Conservation (phyloP, 2,888 invertebrate species). For the Gerris lacustris region DNA sequence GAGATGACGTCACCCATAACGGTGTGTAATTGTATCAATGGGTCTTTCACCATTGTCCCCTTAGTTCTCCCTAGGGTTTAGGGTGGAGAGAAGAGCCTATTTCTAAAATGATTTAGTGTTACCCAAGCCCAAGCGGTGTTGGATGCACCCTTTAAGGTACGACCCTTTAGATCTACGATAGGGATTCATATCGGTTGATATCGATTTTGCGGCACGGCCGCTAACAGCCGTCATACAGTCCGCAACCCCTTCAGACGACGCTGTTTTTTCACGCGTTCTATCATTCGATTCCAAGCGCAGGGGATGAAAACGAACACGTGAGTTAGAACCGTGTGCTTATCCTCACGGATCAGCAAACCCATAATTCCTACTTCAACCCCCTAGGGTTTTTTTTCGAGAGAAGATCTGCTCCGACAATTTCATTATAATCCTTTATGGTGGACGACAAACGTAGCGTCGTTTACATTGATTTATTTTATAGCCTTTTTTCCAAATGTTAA, state of each 20-base stretch:
- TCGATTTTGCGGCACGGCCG: not conserved
- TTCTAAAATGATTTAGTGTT: not conserved
- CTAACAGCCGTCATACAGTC: not conserved
- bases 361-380: not conserved
- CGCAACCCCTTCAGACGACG: not conserved
- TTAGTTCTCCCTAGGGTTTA: not conserved
- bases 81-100: not conserved
- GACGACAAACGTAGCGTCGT: not conserved
- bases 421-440: not conserved
- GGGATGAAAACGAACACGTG: not conserved
- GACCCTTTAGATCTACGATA: not conserved
- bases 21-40: constrained; percentile 2
- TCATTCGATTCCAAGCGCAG: not conserved
- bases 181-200: not conserved
- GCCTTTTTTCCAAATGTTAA: not conserved
- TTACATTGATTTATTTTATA: not conserved
- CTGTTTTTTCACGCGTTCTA: not conserved
- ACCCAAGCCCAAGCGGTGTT: not conserved
- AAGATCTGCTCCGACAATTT: not conserved
- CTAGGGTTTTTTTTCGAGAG: too few relatives aligned
- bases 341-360: constrained; percentile 1
- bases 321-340: not conserved
- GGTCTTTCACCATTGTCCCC: not conserved
- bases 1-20: not conserved
- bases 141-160: not conserved